Evolutionary conservation across 2,797 vertebrate species (phyloP), one percentile per base, ranked within the genome.

Genomic region (Enteromius argenteus): DNA sequence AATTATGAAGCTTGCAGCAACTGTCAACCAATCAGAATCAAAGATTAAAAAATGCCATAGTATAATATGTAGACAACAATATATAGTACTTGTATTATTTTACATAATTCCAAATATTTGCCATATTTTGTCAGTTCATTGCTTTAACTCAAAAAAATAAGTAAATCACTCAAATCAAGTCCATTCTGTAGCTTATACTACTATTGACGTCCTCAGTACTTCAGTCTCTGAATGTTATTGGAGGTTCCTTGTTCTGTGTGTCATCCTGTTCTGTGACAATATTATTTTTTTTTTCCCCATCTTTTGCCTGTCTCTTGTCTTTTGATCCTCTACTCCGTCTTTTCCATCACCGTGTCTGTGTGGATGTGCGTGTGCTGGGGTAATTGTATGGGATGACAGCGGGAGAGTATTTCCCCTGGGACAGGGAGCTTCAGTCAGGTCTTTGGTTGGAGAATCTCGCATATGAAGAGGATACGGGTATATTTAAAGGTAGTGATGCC

Each of bases 361-460:
- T 85, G 75, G 68, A 68, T 68, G 49, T 84, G 30, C 30, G 32
- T 83, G 56, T 73, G 80, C 1, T 77, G 76, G 86, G 87, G 85
- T 85, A 81, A 87, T 60, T 84, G 73, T 81, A 78, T 86, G 84
- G 86, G 90, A 92, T 96, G 95, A 93, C 96, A 99, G 97, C 97
- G 96, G 97, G 97, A 75, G 97, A 97, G 95, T 98, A 98, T 95
- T 97, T 94, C 92, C 97, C 98, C 87, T 96, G 96, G 98, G 95
- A 97, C 88, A 96, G 87, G 93, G 97, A 98, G 91, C 95, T 97
- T 89, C 96, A 96, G 93, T 96, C 97, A 92, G 96, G 96, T 91
- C 95, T 96, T 83, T 97, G 97, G 97, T 95, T 97, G 90, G 96
- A 96, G 88, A 96, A 86, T 91, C 94, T 98, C 60, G 94, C 94